phyloP scores from a whole-genome alignment of 2,888 invertebrate species.

The Patella ulyssiponensis region DNA sequence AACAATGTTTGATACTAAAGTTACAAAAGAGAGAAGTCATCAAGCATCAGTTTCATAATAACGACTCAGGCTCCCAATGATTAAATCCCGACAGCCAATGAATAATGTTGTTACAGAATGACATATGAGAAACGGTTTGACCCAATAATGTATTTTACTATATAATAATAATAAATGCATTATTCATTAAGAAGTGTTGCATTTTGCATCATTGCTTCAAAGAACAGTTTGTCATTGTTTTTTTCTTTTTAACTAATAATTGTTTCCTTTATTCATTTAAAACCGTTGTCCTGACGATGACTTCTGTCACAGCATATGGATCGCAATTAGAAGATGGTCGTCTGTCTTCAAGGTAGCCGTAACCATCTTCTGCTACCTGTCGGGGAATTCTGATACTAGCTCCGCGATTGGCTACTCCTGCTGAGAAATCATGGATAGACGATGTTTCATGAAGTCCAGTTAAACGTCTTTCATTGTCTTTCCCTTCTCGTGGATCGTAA shows the following conservation, averaged over 20 bases:
- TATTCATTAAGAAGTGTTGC: too few species aligned
- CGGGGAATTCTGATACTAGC: conserved; percentile 84
- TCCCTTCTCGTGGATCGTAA: conserved; percentile 95
- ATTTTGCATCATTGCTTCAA: too few species aligned
- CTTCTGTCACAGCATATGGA: conserved; percentile 70
- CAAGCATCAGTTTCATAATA: too few species aligned
- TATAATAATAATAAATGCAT: too few species aligned
- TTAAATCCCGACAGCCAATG: not conserved
- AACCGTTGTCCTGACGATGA: conserved; percentile 52
- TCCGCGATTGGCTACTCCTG: conserved; percentile 91
- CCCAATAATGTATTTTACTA: too few species aligned
- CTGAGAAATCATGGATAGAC: conserved; percentile 96
- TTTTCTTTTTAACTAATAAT: not conserved
- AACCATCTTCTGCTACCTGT: conserved; percentile 88
- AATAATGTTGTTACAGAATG: not conserved
- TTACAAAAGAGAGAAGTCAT: too few species aligned
- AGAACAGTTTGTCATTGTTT: not conserved
- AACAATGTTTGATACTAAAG: too few species aligned
- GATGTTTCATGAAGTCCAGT: conserved; percentile 97
- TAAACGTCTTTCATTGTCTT: conserved; percentile 95
- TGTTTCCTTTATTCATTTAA: conserved; percentile 37
- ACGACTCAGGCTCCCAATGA: too few species aligned
- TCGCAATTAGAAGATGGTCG: conserved; percentile 76
- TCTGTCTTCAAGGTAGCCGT: conserved; percentile 96
- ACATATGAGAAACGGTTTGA: too few species aligned